phyloP scores from a whole-genome alignment of 2,888 invertebrate species.

The Acrocera orbiculus region DNA sequence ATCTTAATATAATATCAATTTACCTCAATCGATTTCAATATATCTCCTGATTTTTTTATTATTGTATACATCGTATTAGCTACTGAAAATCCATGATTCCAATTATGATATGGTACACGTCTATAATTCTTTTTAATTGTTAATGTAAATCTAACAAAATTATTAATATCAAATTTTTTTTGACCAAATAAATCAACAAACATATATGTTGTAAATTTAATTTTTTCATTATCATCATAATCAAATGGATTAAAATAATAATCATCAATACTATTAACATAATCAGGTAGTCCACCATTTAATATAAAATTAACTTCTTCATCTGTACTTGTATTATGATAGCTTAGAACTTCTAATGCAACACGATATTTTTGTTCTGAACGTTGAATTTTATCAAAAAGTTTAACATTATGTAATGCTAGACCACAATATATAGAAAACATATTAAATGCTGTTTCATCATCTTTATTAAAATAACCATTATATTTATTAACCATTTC shows the following conservation, averaged over 20 bases:
- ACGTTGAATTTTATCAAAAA: conserved; percentile 64
- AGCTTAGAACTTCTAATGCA: conserved; percentile 65
- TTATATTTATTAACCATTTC: conserved; percentile 64
- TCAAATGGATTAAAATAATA: conserved; percentile 57
- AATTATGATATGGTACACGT: conserved; percentile 71
- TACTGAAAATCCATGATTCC: conserved; percentile 75
- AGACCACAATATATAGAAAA: conserved; percentile 75
- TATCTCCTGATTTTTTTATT: conserved; percentile 38
- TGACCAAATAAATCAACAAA: conserved; percentile 54
- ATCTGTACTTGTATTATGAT: conserved; percentile 63
- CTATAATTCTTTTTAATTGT: conserved; percentile 76
- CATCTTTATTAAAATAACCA: conserved; percentile 43
- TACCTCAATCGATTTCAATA: conserved; percentile 45
- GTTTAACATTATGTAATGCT: conserved; percentile 67
- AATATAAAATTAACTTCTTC: conserved; percentile 39
- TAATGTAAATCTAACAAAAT: conserved; percentile 52
- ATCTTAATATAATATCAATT: conserved; percentile 4
- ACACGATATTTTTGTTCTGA: conserved; percentile 71
- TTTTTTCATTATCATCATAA: conserved; percentile 53
- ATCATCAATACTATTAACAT: conserved; percentile 29
- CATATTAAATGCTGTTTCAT: conserved; percentile 65
- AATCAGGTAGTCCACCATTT: conserved; percentile 16
- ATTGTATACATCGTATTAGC: conserved; percentile 69
- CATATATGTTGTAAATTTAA: conserved; percentile 55
- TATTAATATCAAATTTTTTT: conserved; percentile 45